Evolutionary conservation across 2,113 vertebrate genomes (phyloP), one percentile per base, ranked within the genome.

Genomic region (Elgaria multicarinata): DNA sequence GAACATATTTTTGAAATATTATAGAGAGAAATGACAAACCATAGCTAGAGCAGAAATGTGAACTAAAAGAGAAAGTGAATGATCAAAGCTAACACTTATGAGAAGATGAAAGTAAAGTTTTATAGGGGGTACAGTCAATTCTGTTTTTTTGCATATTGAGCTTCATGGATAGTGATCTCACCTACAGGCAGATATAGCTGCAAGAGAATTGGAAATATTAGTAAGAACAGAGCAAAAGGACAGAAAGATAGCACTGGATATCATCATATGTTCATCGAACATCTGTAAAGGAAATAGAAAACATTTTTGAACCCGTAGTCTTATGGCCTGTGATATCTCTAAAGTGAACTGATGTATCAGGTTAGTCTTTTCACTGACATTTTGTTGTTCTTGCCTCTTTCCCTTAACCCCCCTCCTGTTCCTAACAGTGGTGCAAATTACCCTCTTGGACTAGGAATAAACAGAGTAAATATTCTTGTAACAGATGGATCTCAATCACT

Each of bases 361-460:
- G 1, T 82, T 85, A 81, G 28, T 42, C 62, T 39, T 36, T 42
- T 26, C 31, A 55, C 31, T 76, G 22, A 64, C 46, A 26, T 83
- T 83, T 36, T 88, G 83, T 14, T 88, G 33, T 89, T 89, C 46
- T 24, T 84, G 86, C 36, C 46, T 36, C 26, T 7, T n/a, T 18
- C 24, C 91, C 92, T 42, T 18, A 44, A 39, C 22, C 20, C 26
- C 6, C 13, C 16, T 28, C 10, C 2, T 90, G 91, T 84, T 85
- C 87, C 77, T 88, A 69, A 24, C 95, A 99, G 99, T 88, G 93
- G 94, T 96, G 98, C 97, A 26, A 98, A 96, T 94, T 98, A 98
- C 76, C 98, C 98, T 0, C 95, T 99, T 10, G 98, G 98, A 83
- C 97, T 99, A 13, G 99, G 99, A 83, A 87, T 97, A 95, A 99